Evolutionary conservation across 2,888 invertebrate genomes (phyloP), one percentile per base, ranked within the genome.

Genomic region (Thera obeliscata): DNA sequence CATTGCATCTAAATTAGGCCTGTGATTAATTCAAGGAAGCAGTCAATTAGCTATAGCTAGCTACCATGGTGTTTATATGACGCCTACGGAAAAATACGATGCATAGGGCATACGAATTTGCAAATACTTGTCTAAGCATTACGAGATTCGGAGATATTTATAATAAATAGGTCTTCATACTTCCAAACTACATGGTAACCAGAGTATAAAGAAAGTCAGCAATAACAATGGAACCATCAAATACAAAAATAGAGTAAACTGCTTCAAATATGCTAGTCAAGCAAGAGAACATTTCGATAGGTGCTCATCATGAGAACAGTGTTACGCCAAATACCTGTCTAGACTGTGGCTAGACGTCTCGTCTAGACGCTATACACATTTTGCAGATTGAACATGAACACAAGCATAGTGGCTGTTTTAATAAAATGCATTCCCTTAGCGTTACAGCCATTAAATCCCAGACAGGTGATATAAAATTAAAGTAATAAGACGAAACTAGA

Each of bases 291-390:
- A 86, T 87, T 89, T 56, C 84, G 82, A 85, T 85, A 76, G 79
- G 78, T 84, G 80, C 87, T 87, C 86, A 87, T 90, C 84, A 85
- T 79, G 81, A 86, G 85, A 87, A 80, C 84, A 83, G 79, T 84
- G 85, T 86, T 86, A 84, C 79, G 87, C 87, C 85, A 84, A 90
- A 91, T 91, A 93, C 90, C 90, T 89, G 93, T 93, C 93, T 93
- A 93, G 93, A 93, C 93, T 67, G 35, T 61, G 93, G 93, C 93
- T 92, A 92, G 93, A 91, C 92, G 76, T 63, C 38, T 38, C 75
- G 92, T 91, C 93, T 91, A 93, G 92, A 92, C 93, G 81, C 81
- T 83, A 87, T 88, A 85, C 85, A 86, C 82, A 77, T 87, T 90
- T 89, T 83, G 80, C 81, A 85, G 81, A 82, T 82, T 86, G 82